Evolutionary conservation across 2,113 vertebrate species (phyloP), one percentile per base, ranked within the genome.

Genomic region (Heloderma charlesbogerti): DNA sequence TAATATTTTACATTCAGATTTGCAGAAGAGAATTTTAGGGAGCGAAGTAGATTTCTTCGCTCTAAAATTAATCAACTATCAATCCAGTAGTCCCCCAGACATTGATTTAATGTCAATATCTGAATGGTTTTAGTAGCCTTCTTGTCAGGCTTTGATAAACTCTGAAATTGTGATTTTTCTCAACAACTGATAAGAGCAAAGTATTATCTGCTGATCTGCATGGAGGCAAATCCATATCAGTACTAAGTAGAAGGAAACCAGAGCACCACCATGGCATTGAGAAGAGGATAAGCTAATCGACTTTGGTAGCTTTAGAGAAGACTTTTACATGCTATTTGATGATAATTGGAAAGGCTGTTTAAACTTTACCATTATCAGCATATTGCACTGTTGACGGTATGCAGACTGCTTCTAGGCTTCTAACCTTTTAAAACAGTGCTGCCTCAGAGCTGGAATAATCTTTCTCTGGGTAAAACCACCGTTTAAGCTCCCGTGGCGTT

Each of bases 331-430:
- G 82, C 15, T 88, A 75, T 89, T 94, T 92, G 75, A 82, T 95
- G 83, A 72, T 94, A 95, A 95, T 92, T 92, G 91, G 89, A 94
- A 93, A 94, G 48, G 69, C 86, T 94, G 75, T 90, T 95, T 93
- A 95, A 93, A 91, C n/a, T 89, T 94, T 86, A 89, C 89, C 94
- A 92, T 93, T 93, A 92, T 94, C 79, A 75, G 43, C 57, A 80
- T 0, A 1, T 78, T 92, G 80, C 90, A 89, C 84, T 93, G 90
- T 93, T 97, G 86, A 63, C 51, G 93, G 80, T 88, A 90, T 93
- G n/a, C 89, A 92, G 96, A 92, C 93, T 91, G 88, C 88, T 88
- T 91, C 43, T 90, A 94, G 95, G 88, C 93, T 77, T 93, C 92
- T 54, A 69, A 96, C 92, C 91, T 91, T 93, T 95, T 87, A 81